Conservation (phyloP, 2,888 invertebrate species). For the Acleris holmiana region DNA sequence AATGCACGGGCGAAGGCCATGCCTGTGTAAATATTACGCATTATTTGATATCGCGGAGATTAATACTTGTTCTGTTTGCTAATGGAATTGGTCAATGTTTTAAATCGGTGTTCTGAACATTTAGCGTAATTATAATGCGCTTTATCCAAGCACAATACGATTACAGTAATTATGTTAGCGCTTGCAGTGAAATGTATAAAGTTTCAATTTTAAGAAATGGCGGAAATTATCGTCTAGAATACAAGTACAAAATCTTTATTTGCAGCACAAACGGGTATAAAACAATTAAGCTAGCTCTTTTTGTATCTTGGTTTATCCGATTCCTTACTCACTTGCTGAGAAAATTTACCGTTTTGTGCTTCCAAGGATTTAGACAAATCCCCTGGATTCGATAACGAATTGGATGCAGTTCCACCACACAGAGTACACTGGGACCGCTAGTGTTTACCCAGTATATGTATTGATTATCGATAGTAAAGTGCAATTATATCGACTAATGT, state of each 20-base stretch:
- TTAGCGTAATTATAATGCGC: background rate
- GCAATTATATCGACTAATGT: conserved; percentile 13
- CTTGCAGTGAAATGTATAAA: no score
- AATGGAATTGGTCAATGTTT: conserved; percentile 56
- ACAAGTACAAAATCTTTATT: background rate
- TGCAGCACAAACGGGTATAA: background rate
- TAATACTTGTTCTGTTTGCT: conserved; percentile 52
- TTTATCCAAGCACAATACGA: background rate
- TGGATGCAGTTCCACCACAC: conserved; percentile 68
- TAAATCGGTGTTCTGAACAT: conserved; percentile 40
- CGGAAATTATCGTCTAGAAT: background rate
- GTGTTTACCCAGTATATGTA: conserved; percentile 8
- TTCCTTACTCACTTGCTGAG: conserved; percentile 49
- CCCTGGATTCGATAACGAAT: conserved; percentile 72
- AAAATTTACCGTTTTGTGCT: conserved; percentile 60
- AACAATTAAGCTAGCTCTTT: conserved; percentile 32
- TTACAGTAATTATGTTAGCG: no score
- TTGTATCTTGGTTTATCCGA: conserved; percentile 42
- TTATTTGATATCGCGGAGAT: conserved; percentile 53
- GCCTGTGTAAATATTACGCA: conserved; percentile 51
- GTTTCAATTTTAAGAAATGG: no score
- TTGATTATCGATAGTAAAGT: conserved; percentile 34
- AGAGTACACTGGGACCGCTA: conserved; percentile 47
- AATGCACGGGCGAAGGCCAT: conserved; percentile 53
- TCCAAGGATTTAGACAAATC: conserved; percentile 67